A percentile compares a stretch with the other conserved stretches of the same genome.
These are phyloP conservation scores for Strigamia maritima DNA, from an alignment of 2,888 invertebrate genomes.

Conservation along the genomic window DNA sequence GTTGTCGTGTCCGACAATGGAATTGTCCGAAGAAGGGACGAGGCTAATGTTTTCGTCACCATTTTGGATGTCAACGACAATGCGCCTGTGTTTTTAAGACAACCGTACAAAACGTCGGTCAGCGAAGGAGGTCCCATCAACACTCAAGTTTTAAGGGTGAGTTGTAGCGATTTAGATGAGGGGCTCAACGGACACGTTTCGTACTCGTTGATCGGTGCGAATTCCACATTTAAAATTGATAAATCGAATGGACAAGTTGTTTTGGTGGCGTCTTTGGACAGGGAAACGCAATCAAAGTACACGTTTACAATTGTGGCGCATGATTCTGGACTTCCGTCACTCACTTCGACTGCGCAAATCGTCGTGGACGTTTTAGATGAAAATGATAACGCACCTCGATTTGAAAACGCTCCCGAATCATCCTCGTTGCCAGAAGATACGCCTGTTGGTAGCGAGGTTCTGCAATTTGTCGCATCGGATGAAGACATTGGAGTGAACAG, in stretches of 20 bases:
- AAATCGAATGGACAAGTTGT: conserved; percentile 84
- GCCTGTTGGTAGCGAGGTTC: conserved; percentile 73
- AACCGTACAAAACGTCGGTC: conserved; percentile 83
- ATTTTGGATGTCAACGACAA: conserved; percentile 90
- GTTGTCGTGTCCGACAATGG: conserved; percentile 85
- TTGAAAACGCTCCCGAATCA: conserved; percentile 63
- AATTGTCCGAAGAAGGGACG: conserved; percentile 68
- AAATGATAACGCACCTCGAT: conserved; percentile 83
- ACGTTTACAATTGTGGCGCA: conserved; percentile 75
- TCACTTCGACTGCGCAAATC: conserved; percentile 72
- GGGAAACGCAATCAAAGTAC: conserved; percentile 75
- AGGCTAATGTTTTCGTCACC: conserved; percentile 80
- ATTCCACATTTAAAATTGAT: conserved; percentile 67
- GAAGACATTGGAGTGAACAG: conserved; percentile 80
- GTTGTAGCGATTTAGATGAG: conserved; percentile 82
- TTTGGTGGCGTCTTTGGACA: conserved; percentile 71
- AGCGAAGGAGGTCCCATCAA: conserved; percentile 80
- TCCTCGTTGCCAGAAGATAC: conserved; percentile 82
- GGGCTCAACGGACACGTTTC: conserved; percentile 85
- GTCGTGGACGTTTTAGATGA: conserved; percentile 84
- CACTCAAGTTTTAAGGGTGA: conserved; percentile 78
- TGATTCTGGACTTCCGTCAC: conserved; percentile 69
- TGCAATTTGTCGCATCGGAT: conserved; percentile 80
- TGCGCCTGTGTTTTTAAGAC: conserved; percentile 74
- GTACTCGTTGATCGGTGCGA: conserved; percentile 58